Evolutionary conservation across 2,113 vertebrate genomes (phyloP), one percentile per base, ranked within the genome.

Genomic region (Haliaeetus leucogaster): DNA sequence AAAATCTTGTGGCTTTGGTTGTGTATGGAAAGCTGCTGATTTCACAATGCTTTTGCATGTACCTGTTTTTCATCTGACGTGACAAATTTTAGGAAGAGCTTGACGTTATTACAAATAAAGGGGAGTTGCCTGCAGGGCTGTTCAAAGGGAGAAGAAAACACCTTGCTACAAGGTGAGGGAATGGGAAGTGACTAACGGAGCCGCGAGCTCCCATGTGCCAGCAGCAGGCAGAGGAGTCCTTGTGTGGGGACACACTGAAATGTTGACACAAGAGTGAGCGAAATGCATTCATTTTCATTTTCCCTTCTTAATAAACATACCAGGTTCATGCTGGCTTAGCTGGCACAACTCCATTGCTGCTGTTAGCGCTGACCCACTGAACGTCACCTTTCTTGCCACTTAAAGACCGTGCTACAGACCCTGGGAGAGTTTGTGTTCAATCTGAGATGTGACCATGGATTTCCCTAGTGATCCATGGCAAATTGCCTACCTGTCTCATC

Each of bases 121-220:
- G 47, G 62, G 7, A 8, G 6, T 16, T 45, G 27, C 20, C 68
- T 73, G 42, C 18, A 65, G 62, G 30, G 21, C 30, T 62, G 23
- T 82, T 78, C 27, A 34, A 71, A 66, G 32, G 36, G 43, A 62
- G 47, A 40, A 29, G 47, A 48, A 42, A 66, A 66, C 0, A 2
- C 21, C 16, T 80, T 88, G 21, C 23, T n/a, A 2, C 3, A 2
- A 58, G 29, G 13, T 25, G 34, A 32, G 55, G 38, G 56, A 89
- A 53, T 26, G 50, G 30, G 29, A 79, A 47, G 26, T 50, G 34
- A 47, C 29, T 48, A 26, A 20, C 3, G 26, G 50, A 81, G 32
- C 81, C 0, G 0, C 0, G 4, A 84, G 34, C 10, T 67, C 48
- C 48, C 0, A 1, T 16, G 40, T 43, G 23, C 23, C 45, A 43